Percentiles rank a stretch among this genome's conserved stretches.
phyloP scores from a whole-genome alignment of 2,888 invertebrate genomes.

The Brassicogethes aeneus region DNA sequence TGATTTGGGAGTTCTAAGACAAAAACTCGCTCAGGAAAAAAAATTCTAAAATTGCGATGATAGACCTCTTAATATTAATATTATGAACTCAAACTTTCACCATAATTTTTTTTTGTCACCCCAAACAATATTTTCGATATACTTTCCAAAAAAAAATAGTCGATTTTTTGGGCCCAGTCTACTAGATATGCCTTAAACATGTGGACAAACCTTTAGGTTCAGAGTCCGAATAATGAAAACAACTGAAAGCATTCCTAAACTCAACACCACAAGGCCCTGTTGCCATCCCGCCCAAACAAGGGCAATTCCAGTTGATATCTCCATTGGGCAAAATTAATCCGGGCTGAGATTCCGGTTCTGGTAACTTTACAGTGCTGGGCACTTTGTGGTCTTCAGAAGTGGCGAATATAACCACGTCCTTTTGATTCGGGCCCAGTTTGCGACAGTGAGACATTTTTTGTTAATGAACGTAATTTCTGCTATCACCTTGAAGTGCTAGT shows the following conservation, averaged over 20 bases:
- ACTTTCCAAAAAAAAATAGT: too few relatives aligned
- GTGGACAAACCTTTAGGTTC: constrained; percentile 79
- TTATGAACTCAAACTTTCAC: too few relatives aligned
- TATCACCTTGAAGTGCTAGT: constrained; percentile 35
- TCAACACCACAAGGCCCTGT: constrained; percentile 91
- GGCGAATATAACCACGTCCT: constrained; percentile 78
- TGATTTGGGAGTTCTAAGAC: too few relatives aligned
- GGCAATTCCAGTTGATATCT: constrained; percentile 94
- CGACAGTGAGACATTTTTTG: constrained; percentile 43
- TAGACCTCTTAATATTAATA: too few relatives aligned
- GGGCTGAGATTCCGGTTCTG: constrained; percentile 64
- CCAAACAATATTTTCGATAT: too few relatives aligned
- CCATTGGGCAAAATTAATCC: constrained; percentile 80
- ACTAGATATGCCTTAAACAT: background rate
- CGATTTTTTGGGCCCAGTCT: too few relatives aligned
- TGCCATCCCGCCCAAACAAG: constrained; percentile 95
- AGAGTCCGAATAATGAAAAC: constrained; percentile 84
- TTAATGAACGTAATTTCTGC: constrained; percentile 34
- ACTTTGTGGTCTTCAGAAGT: constrained; percentile 67
- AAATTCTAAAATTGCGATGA: too few relatives aligned
- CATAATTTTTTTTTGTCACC: too few relatives aligned
- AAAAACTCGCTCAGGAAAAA: too few relatives aligned
- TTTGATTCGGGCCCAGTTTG: constrained; percentile 47
- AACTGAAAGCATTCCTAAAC: constrained; percentile 89
- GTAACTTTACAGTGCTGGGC: constrained; percentile 62